Evolutionary conservation across 2,888 invertebrate species (phyloP), one percentile per base, ranked within the genome.

Genomic region (Nezara viridula): DNA sequence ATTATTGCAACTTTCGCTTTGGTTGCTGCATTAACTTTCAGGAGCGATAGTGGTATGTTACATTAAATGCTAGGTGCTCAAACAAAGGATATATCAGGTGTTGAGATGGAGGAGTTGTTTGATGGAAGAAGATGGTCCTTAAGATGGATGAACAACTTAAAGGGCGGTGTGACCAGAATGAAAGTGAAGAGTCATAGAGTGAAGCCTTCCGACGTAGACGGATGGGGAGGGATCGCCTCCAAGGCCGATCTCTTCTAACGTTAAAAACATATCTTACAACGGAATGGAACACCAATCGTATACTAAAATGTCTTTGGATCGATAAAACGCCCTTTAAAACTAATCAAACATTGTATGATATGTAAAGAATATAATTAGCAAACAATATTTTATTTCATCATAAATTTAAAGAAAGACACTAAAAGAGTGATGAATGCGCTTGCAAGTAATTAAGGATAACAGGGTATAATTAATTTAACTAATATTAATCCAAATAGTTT

Each of bases 161-260:
- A 73, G 66, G 19, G 3, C 19, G 66, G 37, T 73, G 66, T 73
- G 66, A 73, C 66, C 21, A 73, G 66, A 73, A 73, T 73, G 66
- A 37, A 73, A 73, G 66, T 73, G 66, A 73, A 73, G 66, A 73
- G 66, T 73, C 66, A 19, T 73, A 73, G 66, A 37, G 37, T 73
- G 32, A 73, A 73, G 66, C 21, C 19, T 37, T 19, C 19, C 32
- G 32, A 5, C 19, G 66, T 19, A 73, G 66, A 73, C 37, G 66
- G 66, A 73, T 73, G 66, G 32, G 32, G 60, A 32, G 21, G n/a
- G 27, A 27, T n/a, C 4, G 4, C 16, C 14, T 9, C 32, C 60
- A 60, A 60, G 32, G 3, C 60, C 16, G 5, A 60, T 32, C 14
- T 60, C 14, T 60, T 60, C 27, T 32, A 60, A 12, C 60, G 0